Evolutionary conservation across 1,140 invertebrate genomes (phyloP), one percentile per base, ranked within the genome.

Genomic region (Aphidius ervi): DNA sequence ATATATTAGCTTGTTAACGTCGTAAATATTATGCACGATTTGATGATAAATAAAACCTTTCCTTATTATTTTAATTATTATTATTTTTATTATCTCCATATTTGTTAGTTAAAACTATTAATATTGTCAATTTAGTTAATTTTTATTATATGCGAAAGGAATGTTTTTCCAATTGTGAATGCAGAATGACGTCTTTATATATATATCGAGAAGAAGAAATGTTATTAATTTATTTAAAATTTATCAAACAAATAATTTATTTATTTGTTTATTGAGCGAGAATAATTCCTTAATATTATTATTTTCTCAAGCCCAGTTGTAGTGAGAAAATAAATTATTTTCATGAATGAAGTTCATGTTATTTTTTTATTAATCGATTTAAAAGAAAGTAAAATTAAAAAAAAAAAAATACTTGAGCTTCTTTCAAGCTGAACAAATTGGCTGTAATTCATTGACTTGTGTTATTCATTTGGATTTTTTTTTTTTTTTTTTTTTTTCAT

Each of bases 131-230:
- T 68, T 56, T 68, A 42, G 68, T 70, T 68, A 55, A 70, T 31
- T 31, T 16, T 65, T 62, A 62, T 63, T 65, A 72, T 72, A 72
- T 72, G 69, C 66, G 68, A 66, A 61, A 73, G 74, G 74, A 79
- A 80, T 80, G 78, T 80, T 80, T 69, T 80, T 80, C 78, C 78
- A 80, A 80, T 79, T 80, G 78, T 80, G 75, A 77, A 80, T 80
- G 76, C 69, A 74, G 74, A 78, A 77, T 79, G 69, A 70, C 43
- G 53, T 69, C 23, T 31, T 31, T 31, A 31, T 16, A 16, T 31
- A 31, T 31, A 16, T 31, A 31, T 31, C 23, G 23, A 2, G 23
- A 31, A 31, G 23, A 31, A 31, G 23, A 31, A 31, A 31, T 31
- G 16, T 16, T 16, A 16, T 16, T 16, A 16, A 16, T 16, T 16